phyloP scores from a whole-genome alignment of 1,140 invertebrate genomes.

The Araneus ventricosus region DNA sequence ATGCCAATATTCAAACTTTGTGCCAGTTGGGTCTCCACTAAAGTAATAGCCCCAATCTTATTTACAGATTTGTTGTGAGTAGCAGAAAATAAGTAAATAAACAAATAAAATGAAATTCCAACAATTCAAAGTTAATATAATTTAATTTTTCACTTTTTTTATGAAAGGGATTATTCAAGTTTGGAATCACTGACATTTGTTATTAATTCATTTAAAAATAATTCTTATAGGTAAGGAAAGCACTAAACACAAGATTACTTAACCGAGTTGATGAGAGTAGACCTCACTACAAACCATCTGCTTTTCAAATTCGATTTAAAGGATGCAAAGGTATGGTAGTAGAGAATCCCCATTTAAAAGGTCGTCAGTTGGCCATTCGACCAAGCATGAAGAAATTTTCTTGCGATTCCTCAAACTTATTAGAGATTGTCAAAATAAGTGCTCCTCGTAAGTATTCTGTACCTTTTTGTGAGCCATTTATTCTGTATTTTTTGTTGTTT shows the following conservation, averaged over 20 bases:
- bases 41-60: no score
- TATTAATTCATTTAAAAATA: not conserved
- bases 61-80: no score
- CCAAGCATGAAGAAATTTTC: constrained; percentile 78
- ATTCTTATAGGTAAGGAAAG: constrained; percentile 31
- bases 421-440: constrained; percentile 80
- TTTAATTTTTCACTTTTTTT: no score
- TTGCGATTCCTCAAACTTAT: constrained; percentile 69
- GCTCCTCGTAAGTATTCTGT: constrained; percentile 76
- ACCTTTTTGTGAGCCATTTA: not conserved
- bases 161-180: no score
- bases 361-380: constrained; percentile 72
- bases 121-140: no score
- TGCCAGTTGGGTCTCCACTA: no score
- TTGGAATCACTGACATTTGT: not conserved
- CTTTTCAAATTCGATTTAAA: constrained; percentile 78
- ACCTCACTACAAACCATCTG: constrained; percentile 68
- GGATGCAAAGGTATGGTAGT: constrained; percentile 79
- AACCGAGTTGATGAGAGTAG: not conserved
- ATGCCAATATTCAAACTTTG: no score
- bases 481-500: not conserved
- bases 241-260: constrained; percentile 17
- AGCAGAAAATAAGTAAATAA: no score
- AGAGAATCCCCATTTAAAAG: constrained; percentile 76
- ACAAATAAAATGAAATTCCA: no score